Conservation (phyloP, 2,888 invertebrate genomes). For the Penaeus monodon region DNA sequence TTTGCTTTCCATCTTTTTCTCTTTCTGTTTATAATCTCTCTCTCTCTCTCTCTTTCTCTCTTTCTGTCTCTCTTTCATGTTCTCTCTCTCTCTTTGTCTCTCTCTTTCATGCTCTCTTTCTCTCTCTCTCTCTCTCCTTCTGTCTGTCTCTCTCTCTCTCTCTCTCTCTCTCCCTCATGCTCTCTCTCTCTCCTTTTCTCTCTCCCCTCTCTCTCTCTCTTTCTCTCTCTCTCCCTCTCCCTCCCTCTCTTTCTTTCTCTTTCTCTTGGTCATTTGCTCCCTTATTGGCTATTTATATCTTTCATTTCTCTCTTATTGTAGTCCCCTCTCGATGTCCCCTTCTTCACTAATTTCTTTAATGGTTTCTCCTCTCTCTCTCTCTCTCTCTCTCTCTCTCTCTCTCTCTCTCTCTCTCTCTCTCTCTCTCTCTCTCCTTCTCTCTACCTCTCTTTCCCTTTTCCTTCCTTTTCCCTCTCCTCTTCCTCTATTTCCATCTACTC, state of each 20-base stretch:
- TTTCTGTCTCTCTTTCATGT: not conserved
- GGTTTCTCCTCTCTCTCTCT: not conserved
- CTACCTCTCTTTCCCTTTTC: not conserved
- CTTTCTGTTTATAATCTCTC: too few relatives aligned
- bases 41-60: not conserved
- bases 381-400: not conserved
- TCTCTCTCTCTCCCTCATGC: not conserved
- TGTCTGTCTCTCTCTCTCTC: not conserved
- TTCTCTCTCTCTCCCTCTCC: not conserved
- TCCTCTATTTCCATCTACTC: not conserved
- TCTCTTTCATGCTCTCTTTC: not conserved
- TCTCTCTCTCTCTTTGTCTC: not conserved
- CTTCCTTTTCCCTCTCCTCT: not conserved
- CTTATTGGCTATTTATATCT: not conserved
- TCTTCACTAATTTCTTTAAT: not conserved
- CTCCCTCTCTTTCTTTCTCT: not conserved
- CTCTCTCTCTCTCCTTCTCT: not conserved
- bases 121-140: not conserved
- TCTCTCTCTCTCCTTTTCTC: conserved; percentile 8
- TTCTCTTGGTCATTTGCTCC: not conserved
- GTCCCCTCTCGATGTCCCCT: not conserved
- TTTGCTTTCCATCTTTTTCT: not conserved
- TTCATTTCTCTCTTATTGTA: not conserved
- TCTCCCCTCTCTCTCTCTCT: not conserved
- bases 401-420: conserved; percentile 4